Evolutionary conservation across 2,113 vertebrate species (phyloP).

Genomic region (Boulengeromyrus knoepffleri): DNA sequence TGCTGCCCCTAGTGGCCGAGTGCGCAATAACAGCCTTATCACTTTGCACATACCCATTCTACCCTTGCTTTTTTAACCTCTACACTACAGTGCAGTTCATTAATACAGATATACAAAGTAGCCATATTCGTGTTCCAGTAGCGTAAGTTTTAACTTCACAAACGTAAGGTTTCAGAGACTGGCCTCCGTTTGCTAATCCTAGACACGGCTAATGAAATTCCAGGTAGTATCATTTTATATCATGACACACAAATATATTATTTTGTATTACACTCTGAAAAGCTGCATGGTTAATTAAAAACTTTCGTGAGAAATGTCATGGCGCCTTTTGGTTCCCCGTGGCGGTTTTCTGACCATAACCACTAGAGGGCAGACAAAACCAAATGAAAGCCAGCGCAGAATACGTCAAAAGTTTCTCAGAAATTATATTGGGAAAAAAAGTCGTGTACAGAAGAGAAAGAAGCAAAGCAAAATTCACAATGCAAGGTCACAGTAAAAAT

Average conservation of each 20-base stretch:
- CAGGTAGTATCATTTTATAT: neutral
- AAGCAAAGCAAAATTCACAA: slow-evolving; percentile 43
- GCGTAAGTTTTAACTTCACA: neutral
- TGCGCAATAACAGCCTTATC: neutral
- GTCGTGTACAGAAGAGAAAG: slow-evolving; percentile 64
- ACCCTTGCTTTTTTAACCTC: neutral
- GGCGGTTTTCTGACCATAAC: neutral
- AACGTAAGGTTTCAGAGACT: neutral
- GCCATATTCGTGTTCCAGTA: neutral
- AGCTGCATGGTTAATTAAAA: neutral
- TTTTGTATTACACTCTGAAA: neutral
- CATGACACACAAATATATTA: neutral
- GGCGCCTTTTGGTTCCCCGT: neutral
- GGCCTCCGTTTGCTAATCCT: neutral
- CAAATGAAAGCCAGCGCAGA: neutral
- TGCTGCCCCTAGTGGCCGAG: slow-evolving; percentile 47
- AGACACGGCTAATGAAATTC: neutral
- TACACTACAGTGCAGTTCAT: neutral
- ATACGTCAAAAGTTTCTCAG: slow-evolving; percentile 7
- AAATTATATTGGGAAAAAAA: slow-evolving; percentile 69
- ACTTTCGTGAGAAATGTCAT: neutral
- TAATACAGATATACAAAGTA: neutral
- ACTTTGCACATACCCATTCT: neutral
- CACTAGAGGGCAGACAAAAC: slow-evolving; percentile 12
- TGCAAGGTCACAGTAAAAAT: slow-evolving; percentile 48